phyloP scores from a whole-genome alignment of 2,797 vertebrate genomes.

The Alcedo atthis region DNA sequence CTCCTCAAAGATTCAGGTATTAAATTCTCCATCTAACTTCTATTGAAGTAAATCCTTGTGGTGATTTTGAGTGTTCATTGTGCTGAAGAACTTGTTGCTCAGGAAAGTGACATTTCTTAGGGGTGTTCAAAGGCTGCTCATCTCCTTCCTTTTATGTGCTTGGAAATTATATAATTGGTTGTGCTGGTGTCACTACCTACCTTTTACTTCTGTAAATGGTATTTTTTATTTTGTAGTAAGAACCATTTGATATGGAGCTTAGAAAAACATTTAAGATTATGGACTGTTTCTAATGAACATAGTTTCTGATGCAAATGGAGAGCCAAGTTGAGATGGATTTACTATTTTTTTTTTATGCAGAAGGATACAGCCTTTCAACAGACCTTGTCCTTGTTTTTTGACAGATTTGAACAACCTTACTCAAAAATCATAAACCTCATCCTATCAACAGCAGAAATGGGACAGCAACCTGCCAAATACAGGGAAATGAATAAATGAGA shows the following conservation, averaged over 20 bases:
- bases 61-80: background rate
- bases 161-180: background rate
- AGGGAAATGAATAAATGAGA: slow-evolving; percentile 2
- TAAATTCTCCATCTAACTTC: background rate
- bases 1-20: background rate
- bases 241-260: background rate
- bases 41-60: background rate
- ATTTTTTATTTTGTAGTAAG: background rate
- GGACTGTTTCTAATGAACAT: background rate
- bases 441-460: background rate
- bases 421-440: slow-evolving; percentile 34
- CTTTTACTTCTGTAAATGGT: background rate
- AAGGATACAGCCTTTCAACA: background rate
- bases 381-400: slow-evolving; percentile 16
- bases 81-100: background rate
- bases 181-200: background rate
- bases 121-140: background rate
- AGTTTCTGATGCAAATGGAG: too few species aligned
- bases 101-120: background rate
- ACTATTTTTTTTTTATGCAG: background rate
- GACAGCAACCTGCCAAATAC: slow-evolving; percentile 12
- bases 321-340: too few species aligned
- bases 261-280: background rate
- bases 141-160: slow-evolving; percentile 34
- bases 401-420: background rate